Evolutionary conservation across 2,113 vertebrate species (phyloP), one percentile per base, ranked within the genome.

Genomic region (Suncus etruscus): DNA sequence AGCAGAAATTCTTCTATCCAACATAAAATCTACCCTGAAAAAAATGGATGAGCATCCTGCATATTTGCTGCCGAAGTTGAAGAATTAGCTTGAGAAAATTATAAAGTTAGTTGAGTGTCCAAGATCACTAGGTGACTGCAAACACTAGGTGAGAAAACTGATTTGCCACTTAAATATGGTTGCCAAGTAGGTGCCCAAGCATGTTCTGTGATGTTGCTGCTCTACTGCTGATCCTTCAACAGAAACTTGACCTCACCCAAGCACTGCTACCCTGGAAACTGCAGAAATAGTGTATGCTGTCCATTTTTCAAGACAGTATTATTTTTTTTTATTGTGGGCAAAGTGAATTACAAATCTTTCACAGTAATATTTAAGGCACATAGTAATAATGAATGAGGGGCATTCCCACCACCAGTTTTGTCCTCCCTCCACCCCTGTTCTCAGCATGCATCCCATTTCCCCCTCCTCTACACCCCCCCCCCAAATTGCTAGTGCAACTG

Each of bases 121-220:
- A 24, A 20, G 11, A 32, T 50, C 32, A 24, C 8, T 15, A 20
- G 54, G 25, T 22, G 10, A 12, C 20, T 31, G 22, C 4, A 39
- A 39, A 39, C 14, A 16, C 31, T 0, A 11, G 4, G 39, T 0
- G 8, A 82, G 78, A 72, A 63, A 15, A 22, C 10, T 22, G 8
- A 18, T 31, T 12, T 50, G 32, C 3, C 11, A 47, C 29, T 22
- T 32, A n/a, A 18, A 11, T 1, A 9, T 47, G 0, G 68, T 5
- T 6, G 12, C 3, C 12, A 2, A 70, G 51, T 10, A 14, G 2
- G 27, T 1, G 3, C 3, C 63, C 58, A 9, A 66, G 7, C 5
- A 27, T 8, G 24, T 24, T 6, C 11, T 27, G 25, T 22, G 25
- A 66, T 66, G 25, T 11, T 27, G 63, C 24, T 66, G 8, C 24